Conservation (phyloP, 2,113 vertebrate species). For the Corydoras maculifer region DNA sequence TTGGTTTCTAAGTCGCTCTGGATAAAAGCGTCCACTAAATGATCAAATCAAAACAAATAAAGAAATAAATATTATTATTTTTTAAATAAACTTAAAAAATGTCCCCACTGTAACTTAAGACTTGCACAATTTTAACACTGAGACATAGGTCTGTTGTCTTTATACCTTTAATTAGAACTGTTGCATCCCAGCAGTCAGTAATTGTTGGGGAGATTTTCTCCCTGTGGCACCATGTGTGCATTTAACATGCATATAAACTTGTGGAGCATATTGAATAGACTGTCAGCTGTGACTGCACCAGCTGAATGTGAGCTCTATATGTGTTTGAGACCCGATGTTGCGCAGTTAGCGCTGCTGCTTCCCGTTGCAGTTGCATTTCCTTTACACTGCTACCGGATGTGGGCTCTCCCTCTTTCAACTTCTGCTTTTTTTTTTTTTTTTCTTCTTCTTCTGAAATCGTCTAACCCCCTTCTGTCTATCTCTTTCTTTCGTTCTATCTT, state of each 20-base stretch:
- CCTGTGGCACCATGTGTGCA: background rate
- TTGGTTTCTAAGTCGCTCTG: no score
- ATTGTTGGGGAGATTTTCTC: background rate
- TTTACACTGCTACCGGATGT: constrained; percentile 40
- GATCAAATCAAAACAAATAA: no score
- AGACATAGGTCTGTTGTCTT: no score
- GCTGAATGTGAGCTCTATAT: constrained; percentile 1
- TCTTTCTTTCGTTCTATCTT: constrained; percentile 1
- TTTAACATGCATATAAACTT: no score
- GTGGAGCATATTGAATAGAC: no score
- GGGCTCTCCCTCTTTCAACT: constrained; percentile 34
- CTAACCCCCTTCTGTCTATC: constrained; percentile 8
- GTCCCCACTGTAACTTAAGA: no score
- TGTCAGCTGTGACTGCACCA: background rate
- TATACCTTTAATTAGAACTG: no score
- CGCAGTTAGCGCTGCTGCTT: constrained; percentile 30
- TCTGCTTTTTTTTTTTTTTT: constrained; percentile 35
- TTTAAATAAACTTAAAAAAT: no score
- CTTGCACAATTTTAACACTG: background rate
- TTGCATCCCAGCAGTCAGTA: no score
- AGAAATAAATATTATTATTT: no score
- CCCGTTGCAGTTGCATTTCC: constrained; percentile 34
- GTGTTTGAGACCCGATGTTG: constrained; percentile 10
- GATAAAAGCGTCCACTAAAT: no score
- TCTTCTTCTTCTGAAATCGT: constrained; percentile 22